These are phyloP conservation scores for Hermaeophaga mercurialis DNA, from an alignment of 2,888 invertebrate genomes.

Conservation along the genomic window DNA sequence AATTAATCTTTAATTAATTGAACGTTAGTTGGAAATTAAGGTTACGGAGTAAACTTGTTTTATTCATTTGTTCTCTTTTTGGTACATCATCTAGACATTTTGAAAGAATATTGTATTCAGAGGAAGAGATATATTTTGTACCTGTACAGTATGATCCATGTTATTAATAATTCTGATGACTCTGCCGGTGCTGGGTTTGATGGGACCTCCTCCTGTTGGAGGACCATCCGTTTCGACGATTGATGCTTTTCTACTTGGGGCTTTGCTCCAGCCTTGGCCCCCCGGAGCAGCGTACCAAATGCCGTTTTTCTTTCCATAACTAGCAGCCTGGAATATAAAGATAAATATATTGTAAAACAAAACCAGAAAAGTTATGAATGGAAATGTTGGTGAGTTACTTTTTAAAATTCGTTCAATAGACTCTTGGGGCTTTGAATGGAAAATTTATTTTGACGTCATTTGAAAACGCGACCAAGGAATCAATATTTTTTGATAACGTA, in stretches of 20 bases:
- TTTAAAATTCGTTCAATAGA: neutral
- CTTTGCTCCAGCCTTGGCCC: conserved; percentile 67
- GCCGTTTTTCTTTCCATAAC: conserved; percentile 90
- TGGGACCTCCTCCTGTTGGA: conserved; percentile 63
- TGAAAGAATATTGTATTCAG: too few species aligned
- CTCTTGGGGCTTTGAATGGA: too few species aligned
- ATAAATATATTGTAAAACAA: too few species aligned
- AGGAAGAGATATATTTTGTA: too few species aligned
- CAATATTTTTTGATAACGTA: conserved; percentile 13
- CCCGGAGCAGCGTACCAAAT: conserved; percentile 78
- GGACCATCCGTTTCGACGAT: conserved; percentile 82
- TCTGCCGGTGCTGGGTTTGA: conserved; percentile 81
- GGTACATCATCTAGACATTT: too few species aligned
- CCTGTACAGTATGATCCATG: conserved; percentile 89
- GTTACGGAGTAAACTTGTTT: too few species aligned
- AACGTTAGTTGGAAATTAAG: too few species aligned
- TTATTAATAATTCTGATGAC: conserved; percentile 94
- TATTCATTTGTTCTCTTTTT: too few species aligned
- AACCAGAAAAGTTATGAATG: too few species aligned
- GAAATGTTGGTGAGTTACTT: too few species aligned
- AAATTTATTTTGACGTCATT: conserved; percentile 12
- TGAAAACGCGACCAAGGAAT: neutral
- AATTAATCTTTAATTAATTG: too few species aligned
- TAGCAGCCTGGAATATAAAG: conserved; percentile 71
- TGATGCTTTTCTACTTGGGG: conserved; percentile 78